Base-by-base conservation (phyloP, 2,888 invertebrate species). In the Chesias legatella region DNA sequence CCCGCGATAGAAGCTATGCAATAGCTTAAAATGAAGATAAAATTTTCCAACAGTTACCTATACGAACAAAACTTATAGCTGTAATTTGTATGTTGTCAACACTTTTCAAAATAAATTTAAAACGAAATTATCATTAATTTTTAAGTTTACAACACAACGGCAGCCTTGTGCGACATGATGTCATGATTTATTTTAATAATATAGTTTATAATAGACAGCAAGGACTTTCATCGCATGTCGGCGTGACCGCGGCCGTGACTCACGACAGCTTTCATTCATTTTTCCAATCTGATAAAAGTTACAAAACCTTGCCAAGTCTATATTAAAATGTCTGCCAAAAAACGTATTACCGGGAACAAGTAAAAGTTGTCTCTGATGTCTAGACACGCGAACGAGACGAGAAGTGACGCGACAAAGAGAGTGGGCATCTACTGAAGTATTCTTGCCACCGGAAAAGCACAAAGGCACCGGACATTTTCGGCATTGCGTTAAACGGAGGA, bases 261-360 rank as follows among this genome's bases (percentile, higher is more conserved):
- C 79, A 77, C 64, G 75, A 70, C 79, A 73, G 73, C 76, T 80
- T 83, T 83, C 85, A 84, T 86, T 86, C 83, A 85, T 80, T 82
- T 78, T 76, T 73, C 72, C 55, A 71, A 72, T 71, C 66, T 70
- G 71, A 79, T 76, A 76, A 77, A 79, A 77, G 73, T 76, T 67
- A 65, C 64, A 65, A 67, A 50, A 70, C 68, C 72, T 77, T 85
- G 86, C 83, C 85, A 86, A 83, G 75, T 75, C 60, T 73, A 73
- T 78, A 70, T 75, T 70, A 72, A 73, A 63, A 64, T 62, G 63
- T 67, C 77, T 85, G 85, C 84, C 85, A 85, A 84, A 81, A 78
- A 71, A 66, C 74, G 73, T 81, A 79, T 78, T 84, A 83, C 83
- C 72, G 73, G 77, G 83, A 81, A 82, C 55, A 79, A 79, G 73